A percentile compares a stretch with the other conserved stretches of the same genome.
phyloP scores from a whole-genome alignment of 2,888 invertebrate genomes.

The Liopterus haemorrhoidalis region DNA sequence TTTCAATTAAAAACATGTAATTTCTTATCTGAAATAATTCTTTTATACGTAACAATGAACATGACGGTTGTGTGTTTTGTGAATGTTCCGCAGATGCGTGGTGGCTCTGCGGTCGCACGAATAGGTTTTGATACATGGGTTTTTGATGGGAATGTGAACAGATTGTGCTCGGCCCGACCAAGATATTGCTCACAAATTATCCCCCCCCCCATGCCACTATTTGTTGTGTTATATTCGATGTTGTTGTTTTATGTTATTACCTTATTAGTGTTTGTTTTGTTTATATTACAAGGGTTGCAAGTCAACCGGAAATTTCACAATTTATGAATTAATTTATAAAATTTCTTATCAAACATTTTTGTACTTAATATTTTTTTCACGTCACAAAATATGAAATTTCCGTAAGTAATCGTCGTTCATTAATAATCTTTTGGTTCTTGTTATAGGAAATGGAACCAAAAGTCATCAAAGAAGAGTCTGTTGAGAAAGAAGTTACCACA shows the following conservation, averaged over 20 bases:
- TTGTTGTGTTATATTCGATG: no score
- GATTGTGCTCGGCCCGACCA: no score
- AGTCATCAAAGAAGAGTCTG: conserved; percentile 55
- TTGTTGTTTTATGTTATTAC: no score
- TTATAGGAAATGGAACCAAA: conserved; percentile 56
- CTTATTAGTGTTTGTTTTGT: no score
- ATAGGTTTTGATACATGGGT: conserved; percentile 17
- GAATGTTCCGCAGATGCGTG: conserved; percentile 35
- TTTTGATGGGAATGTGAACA: conserved; percentile 18
- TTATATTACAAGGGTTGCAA: no score
- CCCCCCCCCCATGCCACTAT: no score
- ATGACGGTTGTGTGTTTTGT: conserved; percentile 36
- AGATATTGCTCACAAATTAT: no score
- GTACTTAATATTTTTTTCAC: not conserved
- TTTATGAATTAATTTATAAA: no score
- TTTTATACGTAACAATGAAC: not conserved
- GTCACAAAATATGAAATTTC: not conserved
- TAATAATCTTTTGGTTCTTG: conserved; percentile 13
- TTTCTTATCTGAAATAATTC: conserved; percentile 10
- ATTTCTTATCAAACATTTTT: no score
- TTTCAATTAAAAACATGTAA: not conserved
- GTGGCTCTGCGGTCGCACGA: conserved; percentile 20
- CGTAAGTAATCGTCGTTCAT: not conserved
- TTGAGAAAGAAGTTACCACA: conserved; percentile 48
- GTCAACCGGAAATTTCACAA: no score